Conservation (phyloP, 2,797 vertebrate species). For the Bradypodion pumilum region DNA sequence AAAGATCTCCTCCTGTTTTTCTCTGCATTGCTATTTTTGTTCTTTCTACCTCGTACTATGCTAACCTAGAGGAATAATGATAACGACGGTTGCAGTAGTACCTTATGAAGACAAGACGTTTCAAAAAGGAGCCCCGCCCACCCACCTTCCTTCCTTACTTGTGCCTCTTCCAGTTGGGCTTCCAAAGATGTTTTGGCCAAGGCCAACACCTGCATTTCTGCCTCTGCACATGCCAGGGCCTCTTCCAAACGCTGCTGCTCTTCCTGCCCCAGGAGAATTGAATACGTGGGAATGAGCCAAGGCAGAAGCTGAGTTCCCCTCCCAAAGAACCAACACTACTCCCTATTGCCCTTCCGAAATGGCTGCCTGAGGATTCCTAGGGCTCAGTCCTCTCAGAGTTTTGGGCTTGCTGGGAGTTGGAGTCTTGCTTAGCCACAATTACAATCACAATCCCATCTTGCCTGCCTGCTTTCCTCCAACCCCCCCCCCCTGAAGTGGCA, state of each 20-base stretch:
- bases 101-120: background rate
- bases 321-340: no score
- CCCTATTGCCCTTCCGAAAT: no score
- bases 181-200: constrained; percentile 81
- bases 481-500: no score
- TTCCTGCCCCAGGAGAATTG: constrained; percentile 72
- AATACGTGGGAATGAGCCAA: background rate
- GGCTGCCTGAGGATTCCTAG: background rate
- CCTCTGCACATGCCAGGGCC: constrained; percentile 79
- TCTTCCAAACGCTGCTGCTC: constrained; percentile 85
- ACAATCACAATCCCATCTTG: background rate
- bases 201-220: constrained; percentile 83
- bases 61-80: no score
- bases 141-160: constrained; percentile 74
- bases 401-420: no score
- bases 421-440: no score
- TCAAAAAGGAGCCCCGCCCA: rapidly evolving
- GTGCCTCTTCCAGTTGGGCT: constrained; percentile 82
- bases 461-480: background rate
- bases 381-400: no score
- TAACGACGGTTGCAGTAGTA: no score
- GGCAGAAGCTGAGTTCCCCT: background rate
- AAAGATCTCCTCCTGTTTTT: no score
- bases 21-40: no score
- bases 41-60: no score